Conservation (phyloP, 2,797 vertebrate species). For the Bucorvus abyssinicus region DNA sequence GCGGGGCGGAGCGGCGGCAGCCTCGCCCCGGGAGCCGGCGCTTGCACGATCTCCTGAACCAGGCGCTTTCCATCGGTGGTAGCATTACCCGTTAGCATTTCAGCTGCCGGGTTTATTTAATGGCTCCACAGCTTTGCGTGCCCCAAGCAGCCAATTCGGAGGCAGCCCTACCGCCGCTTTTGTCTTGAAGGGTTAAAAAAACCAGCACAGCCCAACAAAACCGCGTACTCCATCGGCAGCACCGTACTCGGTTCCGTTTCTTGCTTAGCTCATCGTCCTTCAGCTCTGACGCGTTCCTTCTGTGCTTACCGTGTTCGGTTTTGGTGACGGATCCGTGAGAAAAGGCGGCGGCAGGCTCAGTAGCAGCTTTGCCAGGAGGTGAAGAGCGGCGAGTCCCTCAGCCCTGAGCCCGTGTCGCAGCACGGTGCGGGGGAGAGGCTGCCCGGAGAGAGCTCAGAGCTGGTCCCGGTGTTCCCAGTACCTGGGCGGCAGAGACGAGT, state of each 20-base stretch:
- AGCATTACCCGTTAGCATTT: neutral
- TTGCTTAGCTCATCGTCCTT: neutral
- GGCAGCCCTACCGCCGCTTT: neutral
- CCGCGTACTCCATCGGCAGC: no score
- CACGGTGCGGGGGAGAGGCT: neutral
- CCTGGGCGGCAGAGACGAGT: accelerated
- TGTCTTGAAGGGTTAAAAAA: neutral
- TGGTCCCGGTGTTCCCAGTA: neutral
- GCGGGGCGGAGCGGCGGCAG: neutral
- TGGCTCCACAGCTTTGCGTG: neutral
- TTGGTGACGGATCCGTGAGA: neutral
- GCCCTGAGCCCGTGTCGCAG: neutral
- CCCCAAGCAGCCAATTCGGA: neutral
- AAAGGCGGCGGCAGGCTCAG: neutral
- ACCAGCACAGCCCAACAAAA: neutral
- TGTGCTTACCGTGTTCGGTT: neutral
- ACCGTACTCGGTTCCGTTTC: neutral
- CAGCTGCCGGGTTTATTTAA: neutral
- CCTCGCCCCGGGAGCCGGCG: accelerated
- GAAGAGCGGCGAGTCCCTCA: neutral
- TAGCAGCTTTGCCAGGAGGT: neutral
- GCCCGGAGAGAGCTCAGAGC: neutral
- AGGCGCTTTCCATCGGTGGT: no score
- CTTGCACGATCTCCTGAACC: no score
- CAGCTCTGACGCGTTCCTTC: neutral